Conservation (phyloP, 1,140 invertebrate genomes). For the Pemphigus obesinymphae region DNA sequence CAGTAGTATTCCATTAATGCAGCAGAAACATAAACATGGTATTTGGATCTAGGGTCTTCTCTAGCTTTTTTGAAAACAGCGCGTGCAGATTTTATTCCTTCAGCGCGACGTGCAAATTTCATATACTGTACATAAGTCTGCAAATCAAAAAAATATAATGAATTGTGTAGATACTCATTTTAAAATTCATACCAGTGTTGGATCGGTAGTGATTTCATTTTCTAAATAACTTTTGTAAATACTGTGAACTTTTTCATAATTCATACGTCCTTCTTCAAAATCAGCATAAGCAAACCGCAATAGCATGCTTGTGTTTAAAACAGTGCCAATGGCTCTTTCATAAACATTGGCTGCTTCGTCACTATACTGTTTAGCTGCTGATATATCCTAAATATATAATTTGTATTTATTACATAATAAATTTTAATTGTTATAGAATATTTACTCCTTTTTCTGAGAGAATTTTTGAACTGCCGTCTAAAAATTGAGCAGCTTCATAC, state of each 20-base stretch:
- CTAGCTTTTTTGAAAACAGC: constrained; percentile 91
- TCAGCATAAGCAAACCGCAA: constrained; percentile 98
- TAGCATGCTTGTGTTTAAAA: constrained; percentile 86
- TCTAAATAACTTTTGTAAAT: constrained; percentile 92
- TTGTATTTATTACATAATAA: background rate
- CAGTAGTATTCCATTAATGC: constrained; percentile 99
- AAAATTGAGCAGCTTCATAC: constrained; percentile 95
- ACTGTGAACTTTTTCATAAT: constrained; percentile 94
- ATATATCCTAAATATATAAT: constrained; percentile 67
- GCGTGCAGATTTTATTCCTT: constrained; percentile 94
- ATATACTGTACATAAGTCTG: constrained; percentile 97
- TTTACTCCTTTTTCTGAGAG: constrained; percentile 88
- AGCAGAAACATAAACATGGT: constrained; percentile 75
- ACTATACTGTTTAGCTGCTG: constrained; percentile 82
- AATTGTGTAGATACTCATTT: background rate
- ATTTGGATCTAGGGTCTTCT: constrained; percentile 68
- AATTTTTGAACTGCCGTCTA: constrained; percentile 88
- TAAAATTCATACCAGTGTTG: constrained; percentile 72
- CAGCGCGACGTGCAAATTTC: constrained; percentile 94
- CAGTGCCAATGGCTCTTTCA: constrained; percentile 78
- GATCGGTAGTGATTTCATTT: constrained; percentile 78
- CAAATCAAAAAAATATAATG: constrained; percentile 44
- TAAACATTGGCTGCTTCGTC: constrained; percentile 92
- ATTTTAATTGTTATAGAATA: constrained; percentile 20
- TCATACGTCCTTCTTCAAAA: constrained; percentile 94